Percentiles rank a stretch among this genome's conserved stretches.
Conservation (phyloP, 2,888 invertebrate genomes). For the Salticus scenicus region DNA sequence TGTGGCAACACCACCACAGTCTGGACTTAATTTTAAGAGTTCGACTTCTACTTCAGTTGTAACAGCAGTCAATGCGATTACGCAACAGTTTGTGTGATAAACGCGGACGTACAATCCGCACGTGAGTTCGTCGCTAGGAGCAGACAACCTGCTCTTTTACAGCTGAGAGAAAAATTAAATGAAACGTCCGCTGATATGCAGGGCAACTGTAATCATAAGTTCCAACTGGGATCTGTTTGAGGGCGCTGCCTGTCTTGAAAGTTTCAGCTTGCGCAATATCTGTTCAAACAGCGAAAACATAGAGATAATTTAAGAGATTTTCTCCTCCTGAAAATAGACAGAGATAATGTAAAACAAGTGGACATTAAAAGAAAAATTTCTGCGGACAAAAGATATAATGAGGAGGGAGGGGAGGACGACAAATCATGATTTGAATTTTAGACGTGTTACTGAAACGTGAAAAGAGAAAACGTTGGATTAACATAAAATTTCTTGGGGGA, state of each 20-base stretch:
- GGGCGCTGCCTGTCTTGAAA: background rate
- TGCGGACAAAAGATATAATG: background rate
- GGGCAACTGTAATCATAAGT: background rate
- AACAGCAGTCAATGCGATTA: background rate
- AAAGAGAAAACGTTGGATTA: too few relatives aligned
- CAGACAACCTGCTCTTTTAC: background rate
- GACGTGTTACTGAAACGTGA: too few relatives aligned
- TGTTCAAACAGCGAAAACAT: background rate
- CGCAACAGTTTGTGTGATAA: background rate
- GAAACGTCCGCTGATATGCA: background rate
- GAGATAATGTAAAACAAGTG: background rate
- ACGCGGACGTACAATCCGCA: background rate
- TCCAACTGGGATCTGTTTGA: background rate
- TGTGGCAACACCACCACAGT: background rate
- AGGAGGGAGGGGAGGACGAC: too few relatives aligned
- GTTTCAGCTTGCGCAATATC: background rate
- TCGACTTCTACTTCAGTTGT: background rate
- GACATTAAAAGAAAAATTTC: background rate
- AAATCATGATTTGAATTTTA: too few relatives aligned
- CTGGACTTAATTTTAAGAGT: background rate
- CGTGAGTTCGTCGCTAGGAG: background rate
- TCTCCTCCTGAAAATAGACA: background rate
- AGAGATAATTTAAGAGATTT: background rate
- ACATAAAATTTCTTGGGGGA: too few relatives aligned
- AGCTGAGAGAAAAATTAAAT: background rate